These are phyloP conservation scores for Cuniculus paca DNA, from an alignment of 2,797 vertebrate genomes.

Conservation along the genomic window DNA sequence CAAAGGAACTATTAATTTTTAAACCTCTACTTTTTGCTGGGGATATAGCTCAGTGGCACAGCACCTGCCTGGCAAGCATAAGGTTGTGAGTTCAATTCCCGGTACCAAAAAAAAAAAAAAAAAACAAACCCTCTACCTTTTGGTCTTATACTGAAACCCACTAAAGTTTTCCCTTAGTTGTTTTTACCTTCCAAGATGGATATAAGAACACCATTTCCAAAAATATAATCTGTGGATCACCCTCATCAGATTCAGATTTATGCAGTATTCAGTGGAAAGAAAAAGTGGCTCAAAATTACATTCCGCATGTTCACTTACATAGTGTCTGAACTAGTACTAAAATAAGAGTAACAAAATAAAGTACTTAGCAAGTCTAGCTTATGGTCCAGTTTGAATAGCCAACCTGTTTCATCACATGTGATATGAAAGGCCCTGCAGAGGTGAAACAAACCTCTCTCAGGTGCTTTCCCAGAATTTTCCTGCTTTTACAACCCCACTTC, in stretches of 20 bases:
- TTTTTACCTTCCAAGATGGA: neutral
- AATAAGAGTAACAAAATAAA: constrained; percentile 29
- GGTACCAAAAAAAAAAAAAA: too few relatives aligned
- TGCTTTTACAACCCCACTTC: neutral
- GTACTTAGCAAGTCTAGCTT: neutral
- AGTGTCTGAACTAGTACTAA: constrained; percentile 33
- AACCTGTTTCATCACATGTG: neutral
- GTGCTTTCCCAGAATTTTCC: constrained; percentile 6
- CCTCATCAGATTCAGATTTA: constrained; percentile 10
- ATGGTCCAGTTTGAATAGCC: neutral
- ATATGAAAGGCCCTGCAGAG: neutral
- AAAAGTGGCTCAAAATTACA: neutral
- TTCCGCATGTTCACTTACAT: neutral
- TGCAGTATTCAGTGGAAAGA: neutral
- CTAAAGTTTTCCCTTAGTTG: neutral
- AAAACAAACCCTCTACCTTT: neutral
- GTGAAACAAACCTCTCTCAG: neutral
- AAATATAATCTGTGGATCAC: neutral
- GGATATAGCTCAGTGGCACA: too few relatives aligned
- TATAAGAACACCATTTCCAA: neutral
- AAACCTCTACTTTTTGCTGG: neutral
- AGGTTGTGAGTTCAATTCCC: too few relatives aligned
- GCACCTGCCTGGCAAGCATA: too few relatives aligned
- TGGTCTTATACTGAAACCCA: neutral
- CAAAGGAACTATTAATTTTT: neutral